Evolutionary conservation across 2,888 invertebrate species (phyloP), one percentile per base, ranked within the genome.

Genomic region (Spicauda simplicius): DNA sequence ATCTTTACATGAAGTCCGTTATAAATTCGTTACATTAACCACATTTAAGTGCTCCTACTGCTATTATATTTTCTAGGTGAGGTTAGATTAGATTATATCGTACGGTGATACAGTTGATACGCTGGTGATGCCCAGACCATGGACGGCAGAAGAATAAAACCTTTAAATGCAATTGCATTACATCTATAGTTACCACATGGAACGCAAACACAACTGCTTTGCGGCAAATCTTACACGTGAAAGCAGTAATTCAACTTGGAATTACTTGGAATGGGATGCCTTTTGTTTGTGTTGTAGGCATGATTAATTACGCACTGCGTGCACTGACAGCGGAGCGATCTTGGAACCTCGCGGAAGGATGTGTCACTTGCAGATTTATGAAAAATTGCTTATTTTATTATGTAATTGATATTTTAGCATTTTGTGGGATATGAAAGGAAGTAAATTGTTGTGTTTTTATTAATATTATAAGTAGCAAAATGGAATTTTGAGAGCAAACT

Each of bases 151-250:
- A n/a, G n/a, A n/a, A n/a, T n/a, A n/a, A n/a, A n/a, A n/a, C n/a
- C n/a, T n/a, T n/a, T n/a, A n/a, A 33, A 33, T 10, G 33, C 3
- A 33, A 33, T 33, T 33, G 33, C 33, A 33, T 33, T 33, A 33
- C 8, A 10, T 33, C 8, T 33, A 33, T 33, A 8, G 8, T 33
- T 33, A 1, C 8, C 25, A 33, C 41, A 14, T 41, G 41, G 2
- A 14, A 11, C 14, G 14, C 55, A 59, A 59, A 59, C 30, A 50
- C 45, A n/a, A 25, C 45, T 45, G 50, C 14, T 50, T 30, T 45
- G 55, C 48, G 55, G 76, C 79, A 76, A 80, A 78, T 83, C 80
- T 82, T 80, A 78, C 77, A 41, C 41, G 74, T 48, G 56, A 20
- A 53, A 63, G 55, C 45, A 16, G 30, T 57, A 57, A 19, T 48